Evolutionary conservation across 2,113 vertebrate genomes (phyloP).

Genomic region (Edolisoma coerulescens): DNA sequence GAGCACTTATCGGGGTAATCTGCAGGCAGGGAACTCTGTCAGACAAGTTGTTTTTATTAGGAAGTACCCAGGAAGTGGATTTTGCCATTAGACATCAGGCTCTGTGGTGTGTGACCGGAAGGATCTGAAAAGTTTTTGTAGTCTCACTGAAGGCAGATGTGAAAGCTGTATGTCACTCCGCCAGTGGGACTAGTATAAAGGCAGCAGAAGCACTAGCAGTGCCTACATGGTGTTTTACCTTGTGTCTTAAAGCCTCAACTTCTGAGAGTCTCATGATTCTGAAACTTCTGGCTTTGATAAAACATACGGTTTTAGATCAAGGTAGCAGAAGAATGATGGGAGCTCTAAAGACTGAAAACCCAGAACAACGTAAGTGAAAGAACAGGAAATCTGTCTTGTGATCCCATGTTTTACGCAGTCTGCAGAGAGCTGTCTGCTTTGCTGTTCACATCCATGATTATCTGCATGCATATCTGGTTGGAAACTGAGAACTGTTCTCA

Average conservation of each 20-base stretch:
- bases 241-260: background rate
- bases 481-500: background rate
- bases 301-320: background rate
- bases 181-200: background rate
- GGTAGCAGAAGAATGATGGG: background rate
- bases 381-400: background rate
- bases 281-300: background rate
- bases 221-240: background rate
- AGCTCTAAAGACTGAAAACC: background rate
- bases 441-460: background rate
- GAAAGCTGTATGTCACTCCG: background rate
- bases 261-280: background rate
- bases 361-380: background rate
- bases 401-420: background rate
- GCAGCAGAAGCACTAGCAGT: background rate
- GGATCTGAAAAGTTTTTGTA: background rate
- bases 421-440: background rate
- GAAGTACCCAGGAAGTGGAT: background rate
- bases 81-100: background rate
- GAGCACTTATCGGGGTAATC: fast-evolving
- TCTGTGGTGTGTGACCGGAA: background rate
- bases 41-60: background rate
- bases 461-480: background rate
- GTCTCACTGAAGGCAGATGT: background rate
- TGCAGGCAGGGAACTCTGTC: background rate